Percentiles rank a stretch among this genome's conserved stretches.
Evolutionary conservation across 2,797 vertebrate species (phyloP).

Genomic region (Eulemur albifrons): DNA sequence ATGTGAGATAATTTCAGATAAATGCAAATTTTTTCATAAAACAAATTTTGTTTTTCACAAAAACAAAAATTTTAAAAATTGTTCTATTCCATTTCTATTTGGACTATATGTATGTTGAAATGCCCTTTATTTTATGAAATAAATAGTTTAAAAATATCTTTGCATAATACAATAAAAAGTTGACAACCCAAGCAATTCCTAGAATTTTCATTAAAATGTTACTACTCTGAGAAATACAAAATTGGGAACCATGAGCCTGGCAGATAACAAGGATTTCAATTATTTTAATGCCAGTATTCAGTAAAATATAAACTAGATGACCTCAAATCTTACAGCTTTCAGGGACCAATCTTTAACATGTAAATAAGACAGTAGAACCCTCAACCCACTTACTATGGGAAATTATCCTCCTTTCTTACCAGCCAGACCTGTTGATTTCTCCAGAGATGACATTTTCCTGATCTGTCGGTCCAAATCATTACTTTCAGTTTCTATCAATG

Average conservation of each 20-base stretch:
- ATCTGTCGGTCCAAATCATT: background rate
- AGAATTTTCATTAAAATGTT: background rate
- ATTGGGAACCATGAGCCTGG: background rate
- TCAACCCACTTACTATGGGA: background rate
- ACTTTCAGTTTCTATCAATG: background rate
- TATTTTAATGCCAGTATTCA: constrained; percentile 20
- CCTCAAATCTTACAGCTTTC: background rate
- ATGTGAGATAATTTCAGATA: background rate
- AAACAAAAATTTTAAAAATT: background rate
- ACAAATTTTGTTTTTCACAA: background rate
- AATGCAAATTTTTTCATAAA: background rate
- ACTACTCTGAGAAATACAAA: background rate
- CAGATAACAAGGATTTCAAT: constrained; percentile 9
- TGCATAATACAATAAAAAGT: background rate
- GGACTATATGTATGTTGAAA: background rate
- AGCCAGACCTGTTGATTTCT: background rate
- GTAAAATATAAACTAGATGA: background rate
- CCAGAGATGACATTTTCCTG: background rate
- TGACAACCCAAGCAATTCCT: background rate
- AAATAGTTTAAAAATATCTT: background rate
- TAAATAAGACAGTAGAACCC: background rate
- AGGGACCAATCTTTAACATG: background rate
- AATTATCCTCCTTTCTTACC: background rate
- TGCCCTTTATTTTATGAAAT: constrained; percentile 9
- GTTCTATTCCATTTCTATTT: constrained; percentile 4